phyloP scores from a whole-genome alignment of 2,888 invertebrate genomes.

The Drosophila mulleri region DNA sequence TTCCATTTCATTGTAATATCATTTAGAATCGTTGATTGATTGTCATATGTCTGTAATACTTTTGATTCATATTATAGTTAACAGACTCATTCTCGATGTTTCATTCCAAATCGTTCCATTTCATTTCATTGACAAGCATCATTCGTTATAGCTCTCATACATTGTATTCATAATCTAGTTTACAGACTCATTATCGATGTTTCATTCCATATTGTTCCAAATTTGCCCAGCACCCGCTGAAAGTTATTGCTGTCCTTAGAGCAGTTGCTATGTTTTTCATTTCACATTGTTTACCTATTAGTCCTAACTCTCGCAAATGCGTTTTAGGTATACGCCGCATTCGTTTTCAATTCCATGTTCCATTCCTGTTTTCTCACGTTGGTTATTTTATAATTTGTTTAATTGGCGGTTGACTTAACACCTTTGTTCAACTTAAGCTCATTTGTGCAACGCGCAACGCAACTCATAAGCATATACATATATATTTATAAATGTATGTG shows the following conservation, averaged over 20 bases:
- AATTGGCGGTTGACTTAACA: constrained; percentile 33
- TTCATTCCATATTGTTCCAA: background rate
- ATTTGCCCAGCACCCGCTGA: background rate
- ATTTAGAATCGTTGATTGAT: background rate
- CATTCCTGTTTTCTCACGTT: background rate
- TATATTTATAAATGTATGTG: background rate
- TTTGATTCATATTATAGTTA: background rate
- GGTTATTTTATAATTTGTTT: constrained; percentile 24
- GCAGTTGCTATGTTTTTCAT: background rate
- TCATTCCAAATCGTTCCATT: background rate
- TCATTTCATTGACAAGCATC: no score
- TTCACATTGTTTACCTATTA: background rate
- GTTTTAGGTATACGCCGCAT: background rate
- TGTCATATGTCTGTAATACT: background rate
- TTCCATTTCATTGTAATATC: background rate
- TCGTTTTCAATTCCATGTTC: background rate
- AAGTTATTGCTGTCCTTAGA: background rate
- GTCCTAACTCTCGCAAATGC: background rate
- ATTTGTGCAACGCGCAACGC: constrained; percentile 1
- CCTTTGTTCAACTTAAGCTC: constrained; percentile 11
- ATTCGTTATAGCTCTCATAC: no score
- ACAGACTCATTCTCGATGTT: background rate
- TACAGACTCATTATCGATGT: background rate
- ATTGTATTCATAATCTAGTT: no score
- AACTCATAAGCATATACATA: background rate